These are phyloP conservation scores for Sylvia borin DNA, from an alignment of 2,797 vertebrate genomes.

Conservation along the genomic window DNA sequence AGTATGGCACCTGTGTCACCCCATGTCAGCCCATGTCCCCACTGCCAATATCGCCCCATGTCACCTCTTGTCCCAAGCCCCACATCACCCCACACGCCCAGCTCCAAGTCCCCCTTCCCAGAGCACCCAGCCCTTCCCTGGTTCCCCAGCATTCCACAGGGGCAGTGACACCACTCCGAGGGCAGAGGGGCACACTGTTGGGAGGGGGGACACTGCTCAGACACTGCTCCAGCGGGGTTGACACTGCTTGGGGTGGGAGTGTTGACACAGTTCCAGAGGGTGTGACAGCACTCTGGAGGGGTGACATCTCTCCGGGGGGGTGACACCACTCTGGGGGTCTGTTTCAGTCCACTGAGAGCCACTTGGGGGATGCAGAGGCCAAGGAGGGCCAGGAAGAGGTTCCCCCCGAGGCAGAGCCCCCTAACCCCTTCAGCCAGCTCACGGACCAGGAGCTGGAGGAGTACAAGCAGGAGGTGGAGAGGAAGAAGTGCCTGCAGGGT, in stretches of 20 bases:
- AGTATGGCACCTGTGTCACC: background rate
- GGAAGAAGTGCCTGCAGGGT: constrained; percentile 88
- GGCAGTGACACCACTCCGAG: background rate
- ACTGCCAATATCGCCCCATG: no score
- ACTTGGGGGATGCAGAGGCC: constrained; percentile 62
- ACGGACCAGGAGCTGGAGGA: constrained; percentile 96
- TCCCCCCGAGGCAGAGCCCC: constrained; percentile 84
- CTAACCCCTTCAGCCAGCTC: constrained; percentile 95
- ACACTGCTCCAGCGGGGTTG: background rate
- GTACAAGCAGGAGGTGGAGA: constrained; percentile 93
- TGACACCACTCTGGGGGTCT: background rate
- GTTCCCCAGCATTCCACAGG: background rate
- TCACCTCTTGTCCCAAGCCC: background rate
- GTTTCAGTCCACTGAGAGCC: constrained; percentile 86
- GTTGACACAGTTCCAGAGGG: background rate
- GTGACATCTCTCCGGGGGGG: background rate
- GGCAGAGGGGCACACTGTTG: background rate
- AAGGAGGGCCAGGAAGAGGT: constrained; percentile 66
- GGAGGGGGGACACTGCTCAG: background rate
- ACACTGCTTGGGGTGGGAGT: background rate
- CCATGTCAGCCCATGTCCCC: background rate
- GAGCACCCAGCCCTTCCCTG: background rate
- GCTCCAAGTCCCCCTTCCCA: no score
- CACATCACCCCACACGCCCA: no score
- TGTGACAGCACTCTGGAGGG: background rate